Evolutionary conservation across 2,113 vertebrate genomes (phyloP), one percentile per base, ranked within the genome.

Genomic region (Pachypanchax playfairii): DNA sequence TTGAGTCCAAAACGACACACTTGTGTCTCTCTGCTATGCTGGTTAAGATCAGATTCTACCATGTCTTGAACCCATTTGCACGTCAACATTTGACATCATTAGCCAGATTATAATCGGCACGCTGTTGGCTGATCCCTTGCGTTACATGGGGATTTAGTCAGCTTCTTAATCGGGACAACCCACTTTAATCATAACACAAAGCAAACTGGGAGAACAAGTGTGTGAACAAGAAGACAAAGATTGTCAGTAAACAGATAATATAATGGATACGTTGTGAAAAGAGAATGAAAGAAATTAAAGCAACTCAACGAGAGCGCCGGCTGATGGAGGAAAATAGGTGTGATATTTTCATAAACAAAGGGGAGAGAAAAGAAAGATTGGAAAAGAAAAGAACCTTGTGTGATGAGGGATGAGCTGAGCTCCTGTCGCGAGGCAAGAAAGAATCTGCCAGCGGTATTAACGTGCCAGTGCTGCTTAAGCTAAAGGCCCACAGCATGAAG

Each of bases 31-130:
- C 52, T 63, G 31, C 42, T 53, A 36, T 73, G 38, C 70, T 51
- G 57, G 50, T 50, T 39, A 47, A 75, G 53, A 55, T 65, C 72
- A 67, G 31, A 71, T 53, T 38, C 65, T 73, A 61, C 55, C 60
- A 51, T 25, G 61, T 73, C 66, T 48, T 60, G 26, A 73, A 42
- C 53, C 75, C 47, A 72, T 73, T 26, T 70, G 43, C 67, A 70
- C 26, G 31, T 83, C 73, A 60, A 56, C 70, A 70, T 71, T 65
- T 83, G 77, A 83, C 80, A 85, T 85, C 65, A 84, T 84, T 90
- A 86, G 70, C 68, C 73, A 86, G 82, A 84, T 82, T 80, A 84
- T 53, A 76, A 57, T 65, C 38, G 28, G 25, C 22, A 67, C 58
- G 68, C 55, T 47, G 73, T 70, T 33, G 44, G 68, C 75, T 85